Conservation (phyloP, 2,888 invertebrate genomes). For the Ptychoptera contaminata region DNA sequence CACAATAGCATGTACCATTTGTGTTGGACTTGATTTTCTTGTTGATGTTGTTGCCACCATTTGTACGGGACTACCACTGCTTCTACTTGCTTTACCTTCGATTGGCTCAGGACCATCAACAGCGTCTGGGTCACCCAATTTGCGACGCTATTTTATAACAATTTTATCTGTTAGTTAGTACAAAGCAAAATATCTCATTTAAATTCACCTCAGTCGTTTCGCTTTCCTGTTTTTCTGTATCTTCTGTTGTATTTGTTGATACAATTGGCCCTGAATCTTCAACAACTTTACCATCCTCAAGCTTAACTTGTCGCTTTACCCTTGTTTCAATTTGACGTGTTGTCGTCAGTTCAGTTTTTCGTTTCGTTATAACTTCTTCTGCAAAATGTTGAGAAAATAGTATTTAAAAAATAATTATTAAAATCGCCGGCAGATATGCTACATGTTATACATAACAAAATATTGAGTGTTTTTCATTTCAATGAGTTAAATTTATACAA, state of each 20-base stretch:
- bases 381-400: conserved; percentile 21
- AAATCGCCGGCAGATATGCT: background rate
- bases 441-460: background rate
- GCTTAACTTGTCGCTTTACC: conserved; percentile 72
- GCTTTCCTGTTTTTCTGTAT: conserved; percentile 76
- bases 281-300: conserved; percentile 82
- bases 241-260: conserved; percentile 81
- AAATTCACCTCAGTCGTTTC: conserved; percentile 65
- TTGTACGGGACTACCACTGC: background rate
- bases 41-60: conserved; percentile 1
- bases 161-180: conserved; percentile 20
- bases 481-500: too few species aligned
- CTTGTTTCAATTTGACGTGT: conserved; percentile 82
- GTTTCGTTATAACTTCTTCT: conserved; percentile 90
- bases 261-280: conserved; percentile 81
- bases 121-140: conserved; percentile 30
- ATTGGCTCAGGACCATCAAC: conserved; percentile 15
- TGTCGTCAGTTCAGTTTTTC: conserved; percentile 77
- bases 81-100: conserved; percentile 6
- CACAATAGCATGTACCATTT: conserved; percentile 33
- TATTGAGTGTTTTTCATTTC: background rate
- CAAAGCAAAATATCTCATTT: background rate
- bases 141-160: conserved; percentile 28
- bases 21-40: background rate
- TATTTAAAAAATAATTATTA: conserved; percentile 3